A percentile compares a stretch with the other conserved stretches of the same genome.
Conservation (phyloP, 2,113 vertebrate genomes). For the Datnioides undecimradiatus region DNA sequence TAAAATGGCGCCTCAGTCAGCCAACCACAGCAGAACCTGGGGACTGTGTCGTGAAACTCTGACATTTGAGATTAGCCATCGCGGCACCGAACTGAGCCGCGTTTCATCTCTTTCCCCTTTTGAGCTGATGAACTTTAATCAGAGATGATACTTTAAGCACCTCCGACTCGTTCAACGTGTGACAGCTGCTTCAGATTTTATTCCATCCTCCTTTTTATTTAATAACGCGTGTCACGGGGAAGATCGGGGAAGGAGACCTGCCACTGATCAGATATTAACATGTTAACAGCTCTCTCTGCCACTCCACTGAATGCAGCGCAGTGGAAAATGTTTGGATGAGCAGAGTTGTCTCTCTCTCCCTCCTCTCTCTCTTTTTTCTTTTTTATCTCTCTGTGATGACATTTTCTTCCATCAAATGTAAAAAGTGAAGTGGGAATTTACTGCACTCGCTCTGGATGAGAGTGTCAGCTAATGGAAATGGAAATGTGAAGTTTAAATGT, state of each 20-base stretch:
- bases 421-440: conserved; percentile 47
- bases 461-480: conserved; percentile 56
- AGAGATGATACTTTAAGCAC: background rate
- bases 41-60: too few relatives aligned
- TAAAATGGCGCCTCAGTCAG: too few relatives aligned
- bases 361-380: too few relatives aligned
- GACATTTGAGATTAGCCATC: too few relatives aligned
- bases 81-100: too few relatives aligned
- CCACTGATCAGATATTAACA: conserved; percentile 17
- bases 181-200: background rate
- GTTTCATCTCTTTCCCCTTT: background rate
- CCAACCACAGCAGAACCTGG: too few relatives aligned
- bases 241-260: background rate
- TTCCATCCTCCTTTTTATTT: background rate
- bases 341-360: background rate
- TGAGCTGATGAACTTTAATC: background rate
- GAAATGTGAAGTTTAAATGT: conserved; percentile 64
- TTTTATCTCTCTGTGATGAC: background rate
- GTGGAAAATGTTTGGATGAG: conserved; percentile 6
- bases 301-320: background rate
- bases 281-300: conserved; percentile 36
- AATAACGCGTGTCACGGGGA: background rate
- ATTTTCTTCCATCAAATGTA: conserved; percentile 44
- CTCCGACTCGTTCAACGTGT: background rate
- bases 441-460: conserved; percentile 33